Conservation (phyloP, 2,888 invertebrate genomes). For the Ommatoiulus sabulosus region DNA sequence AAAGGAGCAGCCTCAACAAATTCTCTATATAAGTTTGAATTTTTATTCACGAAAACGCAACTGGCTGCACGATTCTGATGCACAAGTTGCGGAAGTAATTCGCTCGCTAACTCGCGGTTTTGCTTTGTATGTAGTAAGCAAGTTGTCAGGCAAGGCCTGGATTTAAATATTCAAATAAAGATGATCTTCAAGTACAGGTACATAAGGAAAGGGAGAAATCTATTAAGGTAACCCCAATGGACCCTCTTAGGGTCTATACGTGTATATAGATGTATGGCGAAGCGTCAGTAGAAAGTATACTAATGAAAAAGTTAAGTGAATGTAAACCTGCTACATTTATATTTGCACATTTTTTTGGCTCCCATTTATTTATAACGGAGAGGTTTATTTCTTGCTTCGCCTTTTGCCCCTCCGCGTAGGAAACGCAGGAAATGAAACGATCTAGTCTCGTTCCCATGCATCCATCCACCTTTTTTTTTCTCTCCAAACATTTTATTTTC, state of each 20-base stretch:
- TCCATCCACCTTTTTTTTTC: neutral
- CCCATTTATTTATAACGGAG: neutral
- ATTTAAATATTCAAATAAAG: constrained; percentile 3
- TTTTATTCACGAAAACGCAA: too few relatives aligned
- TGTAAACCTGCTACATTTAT: constrained; percentile 12
- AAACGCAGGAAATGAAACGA: constrained; percentile 3
- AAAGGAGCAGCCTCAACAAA: too few relatives aligned
- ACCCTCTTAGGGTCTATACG: neutral
- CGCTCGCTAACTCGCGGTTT: neutral
- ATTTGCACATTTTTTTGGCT: neutral
- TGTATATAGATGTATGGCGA: neutral
- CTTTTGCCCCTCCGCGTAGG: neutral
- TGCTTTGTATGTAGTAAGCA: neutral
- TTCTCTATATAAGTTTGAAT: too few relatives aligned
- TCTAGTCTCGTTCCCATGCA: constrained; percentile 9
- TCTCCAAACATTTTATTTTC: constrained; percentile 3
- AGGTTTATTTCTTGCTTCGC: neutral
- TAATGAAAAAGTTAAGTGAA: constrained; percentile 19
- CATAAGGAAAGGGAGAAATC: neutral
- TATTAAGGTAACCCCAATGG: constrained; percentile 12
- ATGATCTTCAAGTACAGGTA: neutral
- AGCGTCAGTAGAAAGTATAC: neutral
- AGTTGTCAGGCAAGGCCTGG: neutral
- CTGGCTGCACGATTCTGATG: neutral
- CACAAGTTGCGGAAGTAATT: neutral